Base-by-base conservation (phyloP, 2,888 invertebrate species). In the Drosophila mettleri region DNA sequence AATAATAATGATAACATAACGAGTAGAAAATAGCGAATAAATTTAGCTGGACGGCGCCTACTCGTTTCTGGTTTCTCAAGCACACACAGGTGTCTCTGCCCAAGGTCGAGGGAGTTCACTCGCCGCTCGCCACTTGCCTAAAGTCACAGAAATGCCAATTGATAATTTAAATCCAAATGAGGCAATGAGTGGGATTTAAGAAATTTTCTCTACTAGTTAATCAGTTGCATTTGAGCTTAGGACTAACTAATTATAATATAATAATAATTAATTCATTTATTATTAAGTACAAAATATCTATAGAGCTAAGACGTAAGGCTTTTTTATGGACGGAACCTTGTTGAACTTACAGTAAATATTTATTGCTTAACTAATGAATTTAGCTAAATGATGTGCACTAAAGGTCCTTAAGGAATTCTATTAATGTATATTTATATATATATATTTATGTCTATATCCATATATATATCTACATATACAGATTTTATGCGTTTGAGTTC, bases 311-410 rank as follows among this genome's bases (percentile, higher is more conserved):
- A 38, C 39, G 58, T 78, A 69, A 79, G 86, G 80, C 74, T 59
- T 79, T 45, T 49, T 24, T 69, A 77, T 88, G 83, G 83, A 84
- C 83, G 83, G 83, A 84, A 82, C 72, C 72, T 72, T 57, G 63
- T 86, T 55, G 45, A 80, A 58, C 55, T 59, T 68, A 18, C 14
- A 31, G 31, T 39, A 31, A 38, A 22, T 48, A 24, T 43, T 9
- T 29, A 52, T 75, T 69, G 79, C 75, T 82, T 79, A 54, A 67
- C 36, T 27, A 41, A 33, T 12, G 24, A 71, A 77, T 77, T 73
- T 75, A 62, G 53, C 73, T 74, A 69, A n/a, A 48, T 51, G 20
- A 38, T 67, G 39, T 55, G 49, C 72, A 60, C 64, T 59, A 59
- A 55, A 57, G 34, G 53, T 34, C 22, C 51, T 69, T 68, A 69